Base-by-base conservation (phyloP, 2,888 invertebrate genomes). In the Machimus rusticus region DNA sequence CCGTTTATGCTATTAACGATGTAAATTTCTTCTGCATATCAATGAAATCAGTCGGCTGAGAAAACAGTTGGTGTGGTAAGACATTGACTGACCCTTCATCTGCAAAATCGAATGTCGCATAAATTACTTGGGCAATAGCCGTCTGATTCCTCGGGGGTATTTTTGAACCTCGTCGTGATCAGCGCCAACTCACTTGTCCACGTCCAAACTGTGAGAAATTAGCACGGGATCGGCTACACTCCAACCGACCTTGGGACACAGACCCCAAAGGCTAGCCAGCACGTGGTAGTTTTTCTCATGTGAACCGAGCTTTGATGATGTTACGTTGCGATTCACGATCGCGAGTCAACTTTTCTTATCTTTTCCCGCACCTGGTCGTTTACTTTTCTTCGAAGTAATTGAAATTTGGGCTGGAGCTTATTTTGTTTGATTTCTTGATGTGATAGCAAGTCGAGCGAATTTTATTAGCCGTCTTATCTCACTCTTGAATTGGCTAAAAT, bases 1-100 rank as follows among this genome's bases (percentile, higher is more conserved):
- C 23, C 39, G 19, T 78, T 78, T 78, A 43, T 39, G 78, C 66
- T 9, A 66, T 66, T 66, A 19, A 66, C 66, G 2, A 43, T 78
- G 43, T 43, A 78, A 78, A 78, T 78, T 78, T 43, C n/a, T 12
- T 66, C 19, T 78, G 78, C 78, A 78, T 78, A 78, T 78, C 37
- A 78, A 78, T 39, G 78, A 78, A 23, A 37, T 37, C n/a, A 28
- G 28, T 8, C 1, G 23, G 23, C 66, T 66, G 66, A 28, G 23
- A 66, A 66, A 28, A 1, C 66, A 28, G 8, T 23, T 28, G 66
- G 66, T 19, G 28, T 66, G 19, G 23, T 66, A 66, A 57, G 57
- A 57, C 9, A 66, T 46, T 66, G 28, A 6, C 12, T 66, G 66
- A 66, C 66, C 66, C 28, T 66, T 66, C 5, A 4, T 76, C 34